Evolutionary conservation across 2,888 invertebrate species (phyloP).

Genomic region (Lasioglossum malachurum): DNA sequence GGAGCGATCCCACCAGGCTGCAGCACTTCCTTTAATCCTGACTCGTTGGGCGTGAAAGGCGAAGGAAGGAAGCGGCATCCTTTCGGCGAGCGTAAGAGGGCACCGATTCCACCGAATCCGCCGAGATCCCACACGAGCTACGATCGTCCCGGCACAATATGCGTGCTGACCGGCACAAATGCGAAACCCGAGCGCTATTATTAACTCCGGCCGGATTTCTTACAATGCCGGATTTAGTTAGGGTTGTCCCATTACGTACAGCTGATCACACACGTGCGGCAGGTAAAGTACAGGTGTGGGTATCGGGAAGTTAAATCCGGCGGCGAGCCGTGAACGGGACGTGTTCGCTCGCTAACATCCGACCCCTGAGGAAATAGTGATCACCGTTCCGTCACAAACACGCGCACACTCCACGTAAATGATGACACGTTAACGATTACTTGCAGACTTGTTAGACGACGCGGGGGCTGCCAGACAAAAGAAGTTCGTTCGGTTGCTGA

Average conservation of each 20-base stretch:
- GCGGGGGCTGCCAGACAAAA: constrained; percentile 7
- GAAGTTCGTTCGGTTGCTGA: neutral
- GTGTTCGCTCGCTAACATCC: constrained; percentile 51
- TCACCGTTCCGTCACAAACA: constrained; percentile 29
- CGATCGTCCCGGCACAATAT: constrained; percentile 75
- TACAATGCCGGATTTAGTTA: constrained; percentile 77
- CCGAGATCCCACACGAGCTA: constrained; percentile 60
- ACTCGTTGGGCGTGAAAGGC: constrained; percentile 48
- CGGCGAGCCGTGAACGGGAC: constrained; percentile 54
- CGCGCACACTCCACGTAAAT: neutral
- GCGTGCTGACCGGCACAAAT: constrained; percentile 72
- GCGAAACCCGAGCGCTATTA: constrained; percentile 80
- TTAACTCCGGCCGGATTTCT: constrained; percentile 82
- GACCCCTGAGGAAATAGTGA: constrained; percentile 50
- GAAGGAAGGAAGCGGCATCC: constrained; percentile 26
- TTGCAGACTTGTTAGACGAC: neutral
- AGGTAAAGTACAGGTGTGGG: constrained; percentile 83
- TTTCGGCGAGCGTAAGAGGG: constrained; percentile 52
- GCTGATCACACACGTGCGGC: constrained; percentile 79
- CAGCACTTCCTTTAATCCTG: constrained; percentile 27
- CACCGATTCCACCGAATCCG: constrained; percentile 46
- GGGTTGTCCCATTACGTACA: constrained; percentile 77
- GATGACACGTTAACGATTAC: constrained; percentile 20
- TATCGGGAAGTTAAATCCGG: constrained; percentile 78
- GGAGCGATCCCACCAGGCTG: neutral